These are phyloP conservation scores for Pyrgilauda ruficollis DNA, from an alignment of 2,113 vertebrate genomes.

Conservation along the genomic window DNA sequence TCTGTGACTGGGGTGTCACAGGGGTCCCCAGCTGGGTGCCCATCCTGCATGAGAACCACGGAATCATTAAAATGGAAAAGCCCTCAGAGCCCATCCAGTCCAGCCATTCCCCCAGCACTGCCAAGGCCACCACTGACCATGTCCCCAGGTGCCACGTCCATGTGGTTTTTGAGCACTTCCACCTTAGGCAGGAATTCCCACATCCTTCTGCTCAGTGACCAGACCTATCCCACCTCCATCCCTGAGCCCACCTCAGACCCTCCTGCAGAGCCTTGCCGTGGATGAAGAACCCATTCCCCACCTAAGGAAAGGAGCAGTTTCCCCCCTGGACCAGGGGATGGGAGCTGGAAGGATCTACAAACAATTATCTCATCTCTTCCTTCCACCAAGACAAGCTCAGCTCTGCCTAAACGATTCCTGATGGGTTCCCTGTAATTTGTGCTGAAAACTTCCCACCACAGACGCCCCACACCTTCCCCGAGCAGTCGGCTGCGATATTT, in stretches of 20 bases:
- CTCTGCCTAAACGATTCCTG: background rate
- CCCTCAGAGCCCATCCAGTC: background rate
- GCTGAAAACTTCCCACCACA: slow-evolving; percentile 30
- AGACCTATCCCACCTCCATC: background rate
- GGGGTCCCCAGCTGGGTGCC: background rate
- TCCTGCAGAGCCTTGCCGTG: accelerated
- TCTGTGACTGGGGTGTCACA: accelerated
- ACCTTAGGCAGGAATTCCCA: background rate
- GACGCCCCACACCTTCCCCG: slow-evolving; percentile 39
- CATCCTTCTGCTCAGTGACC: background rate
- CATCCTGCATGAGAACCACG: background rate
- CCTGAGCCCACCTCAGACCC: background rate
- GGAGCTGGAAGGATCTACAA: background rate
- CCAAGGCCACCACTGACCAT: background rate
- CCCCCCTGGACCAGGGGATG: background rate
- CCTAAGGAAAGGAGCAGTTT: accelerated
- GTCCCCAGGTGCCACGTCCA: background rate
- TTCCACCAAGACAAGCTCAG: background rate
- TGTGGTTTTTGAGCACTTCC: background rate
- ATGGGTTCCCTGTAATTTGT: background rate
- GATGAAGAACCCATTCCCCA: no score
- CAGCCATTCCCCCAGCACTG: background rate
- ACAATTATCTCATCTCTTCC: background rate
- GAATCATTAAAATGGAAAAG: accelerated
- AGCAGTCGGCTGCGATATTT: slow-evolving; percentile 11